Evolutionary conservation across 2,113 vertebrate species (phyloP), one percentile per base, ranked within the genome.

Genomic region (Hymenochirus boettgeri): DNA sequence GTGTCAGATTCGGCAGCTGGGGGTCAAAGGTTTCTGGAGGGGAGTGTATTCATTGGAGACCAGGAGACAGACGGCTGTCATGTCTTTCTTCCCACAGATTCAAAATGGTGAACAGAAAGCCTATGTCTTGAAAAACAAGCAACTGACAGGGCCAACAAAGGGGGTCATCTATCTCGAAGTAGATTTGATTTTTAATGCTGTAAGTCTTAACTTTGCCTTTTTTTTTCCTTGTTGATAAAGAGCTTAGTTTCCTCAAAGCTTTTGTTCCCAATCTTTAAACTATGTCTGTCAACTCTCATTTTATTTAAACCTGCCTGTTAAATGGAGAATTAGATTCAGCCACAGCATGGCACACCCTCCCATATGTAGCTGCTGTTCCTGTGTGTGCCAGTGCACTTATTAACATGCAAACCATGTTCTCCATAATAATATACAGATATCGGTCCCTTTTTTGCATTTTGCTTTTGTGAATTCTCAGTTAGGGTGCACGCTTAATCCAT

Each of bases 101-200:
- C 94, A 98, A 94, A 98, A 98, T 93, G 96, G 96, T 92, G 94
- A 98, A 92, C 92, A 95, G 90, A 99, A 95, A 97, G 94, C 94
- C 90, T 97, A 98, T 92, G 93, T 89, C 92, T 95, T 99, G 95
- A 99, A 98, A 98, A 98, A 97, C 96, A 99, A 99, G 96, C 92
- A 98, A 91, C 93, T 99, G 95, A 98, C 96, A 95, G 94, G 93
- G 93, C 93, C 94, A 94, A 98, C 96, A 92, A 98, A 99, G 89
- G 96, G 96, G 93, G 94, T 98, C 95, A 97, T 99, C 94, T 94
- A 95, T 91, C 94, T 99, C 86, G 96, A 99, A 98, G 97, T 98
- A 95, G 95, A 99, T 92, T 94, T 99, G 92, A 95, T 98, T 96
- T 99, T 95, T 94, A 98, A 99, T 88, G 92, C 94, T 90, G 95